A percentile compares a stretch with the other conserved stretches of the same genome.
phyloP scores from a whole-genome alignment of 1,140 invertebrate species.

The Ooceraea biroi region DNA sequence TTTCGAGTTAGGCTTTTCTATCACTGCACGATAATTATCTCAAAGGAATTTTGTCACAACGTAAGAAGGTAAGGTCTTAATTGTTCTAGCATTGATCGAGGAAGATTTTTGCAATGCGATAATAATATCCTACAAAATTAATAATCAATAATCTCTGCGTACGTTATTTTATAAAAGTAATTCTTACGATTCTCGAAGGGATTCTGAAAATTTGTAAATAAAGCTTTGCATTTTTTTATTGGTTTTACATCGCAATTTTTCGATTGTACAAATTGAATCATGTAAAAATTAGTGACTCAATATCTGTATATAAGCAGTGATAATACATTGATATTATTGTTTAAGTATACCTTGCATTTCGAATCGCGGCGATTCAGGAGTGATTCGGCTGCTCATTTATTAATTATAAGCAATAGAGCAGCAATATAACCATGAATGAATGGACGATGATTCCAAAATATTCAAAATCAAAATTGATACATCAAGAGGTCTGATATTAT shows the following conservation, averaged over 20 bases:
- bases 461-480: slow-evolving; percentile 52
- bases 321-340: slow-evolving; percentile 15
- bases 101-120: slow-evolving; percentile 32
- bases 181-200: background rate
- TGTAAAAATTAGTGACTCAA: slow-evolving; percentile 5
- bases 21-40: slow-evolving; percentile 51
- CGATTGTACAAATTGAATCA: slow-evolving; percentile 32
- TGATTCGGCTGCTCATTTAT: slow-evolving; percentile 15
- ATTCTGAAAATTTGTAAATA: slow-evolving; percentile 49
- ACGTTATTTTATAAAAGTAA: background rate
- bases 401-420: slow-evolving; percentile 49
- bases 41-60: slow-evolving; percentile 13
- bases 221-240: slow-evolving; percentile 36
- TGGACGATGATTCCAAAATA: slow-evolving; percentile 16
- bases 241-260: slow-evolving; percentile 28
- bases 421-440: slow-evolving; percentile 19
- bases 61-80: slow-evolving; percentile 1
- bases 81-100: slow-evolving; percentile 4
- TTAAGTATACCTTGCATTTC: background rate
- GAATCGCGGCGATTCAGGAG: background rate
- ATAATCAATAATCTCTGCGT: background rate
- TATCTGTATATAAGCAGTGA: slow-evolving; percentile 15
- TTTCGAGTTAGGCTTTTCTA: slow-evolving; percentile 40
- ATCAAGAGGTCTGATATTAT: slow-evolving; percentile 50
- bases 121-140: slow-evolving; percentile 28